Conservation (phyloP, 2,113 vertebrate genomes). For the Nibea albiflora region DNA sequence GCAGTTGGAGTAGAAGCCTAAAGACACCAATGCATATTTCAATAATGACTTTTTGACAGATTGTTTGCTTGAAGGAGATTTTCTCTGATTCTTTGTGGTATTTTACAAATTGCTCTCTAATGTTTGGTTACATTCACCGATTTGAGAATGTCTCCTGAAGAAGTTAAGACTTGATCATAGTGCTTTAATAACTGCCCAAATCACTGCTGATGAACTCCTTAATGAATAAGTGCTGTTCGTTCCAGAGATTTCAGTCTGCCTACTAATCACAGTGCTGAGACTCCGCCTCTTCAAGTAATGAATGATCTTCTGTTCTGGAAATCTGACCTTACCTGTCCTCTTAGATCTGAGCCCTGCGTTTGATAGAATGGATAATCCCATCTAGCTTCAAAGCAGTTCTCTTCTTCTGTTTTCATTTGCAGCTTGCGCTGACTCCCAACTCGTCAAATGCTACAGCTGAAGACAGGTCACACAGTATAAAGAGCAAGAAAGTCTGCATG, state of each 20-base stretch:
- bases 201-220: background rate
- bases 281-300: background rate
- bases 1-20: background rate
- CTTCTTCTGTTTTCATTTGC: too few relatives aligned
- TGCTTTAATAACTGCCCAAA: background rate
- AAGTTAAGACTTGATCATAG: too few relatives aligned
- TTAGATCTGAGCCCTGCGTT: background rate
- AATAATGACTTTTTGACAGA: background rate
- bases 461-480: too few relatives aligned
- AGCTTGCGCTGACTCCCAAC: too few relatives aligned
- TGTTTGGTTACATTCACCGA: too few relatives aligned
- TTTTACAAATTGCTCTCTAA: background rate
- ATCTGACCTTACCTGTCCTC: background rate
- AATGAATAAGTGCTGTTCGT: background rate
- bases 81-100: too few relatives aligned
- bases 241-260: background rate
- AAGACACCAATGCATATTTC: background rate
- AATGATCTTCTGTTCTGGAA: slow-evolving; percentile 1
- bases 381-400: background rate
- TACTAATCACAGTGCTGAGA: background rate
- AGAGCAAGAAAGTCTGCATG: too few relatives aligned
- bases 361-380: background rate
- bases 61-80: background rate
- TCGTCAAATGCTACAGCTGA: too few relatives aligned
- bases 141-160: too few relatives aligned